Base-by-base conservation (phyloP, 1,140 invertebrate species). In the Drosophila insularis region DNA sequence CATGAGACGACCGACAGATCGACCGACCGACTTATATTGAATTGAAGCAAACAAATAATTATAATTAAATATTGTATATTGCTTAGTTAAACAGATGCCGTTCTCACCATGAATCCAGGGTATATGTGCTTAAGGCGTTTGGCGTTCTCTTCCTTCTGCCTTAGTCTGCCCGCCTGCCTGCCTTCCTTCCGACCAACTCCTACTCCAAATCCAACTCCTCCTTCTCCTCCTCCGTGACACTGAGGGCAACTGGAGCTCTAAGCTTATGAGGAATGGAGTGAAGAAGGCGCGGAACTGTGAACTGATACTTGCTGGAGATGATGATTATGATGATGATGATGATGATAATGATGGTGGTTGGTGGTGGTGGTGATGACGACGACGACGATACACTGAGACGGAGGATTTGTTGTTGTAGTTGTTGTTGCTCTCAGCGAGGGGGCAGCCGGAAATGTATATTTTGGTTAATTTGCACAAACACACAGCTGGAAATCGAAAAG, bases 391-490 rank as follows among this genome's bases (percentile, higher is more conserved):
- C 46, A 19, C 58, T 39, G 17, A 50, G 43, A 50, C 43, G 43
- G 17, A 50, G 43, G 43, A 50, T 50, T 54, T 73, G 56, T 62
- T 73, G 56, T 62, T 72, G 14, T 60, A 68, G 68, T 46, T 70
- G 32, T 55, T 71, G 54, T 53, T 74, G 62, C 50, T 75, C 63
- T 80, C 55, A 69, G 66, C 63, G 63, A 68, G 66, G 74, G 63
- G 71, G 66, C 65, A 62, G 54, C 84, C 84, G 84, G 84, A 89
- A 89, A 80, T 89, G 84, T 89, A 84, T 82, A 89, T 89, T 89
- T 89, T 80, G 80, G 84, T 84, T 89, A 89, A 89, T 89, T 89
- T 89, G 84, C 84, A 80, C 84, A 73, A 53, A 87, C 74, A 84
- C 84, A 84, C 84, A 89, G 84, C 85, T 89, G 84, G 84, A 89